These are phyloP conservation scores for Lasioglossum zephyrum DNA, from an alignment of 2,888 invertebrate species.

Conservation along the genomic window DNA sequence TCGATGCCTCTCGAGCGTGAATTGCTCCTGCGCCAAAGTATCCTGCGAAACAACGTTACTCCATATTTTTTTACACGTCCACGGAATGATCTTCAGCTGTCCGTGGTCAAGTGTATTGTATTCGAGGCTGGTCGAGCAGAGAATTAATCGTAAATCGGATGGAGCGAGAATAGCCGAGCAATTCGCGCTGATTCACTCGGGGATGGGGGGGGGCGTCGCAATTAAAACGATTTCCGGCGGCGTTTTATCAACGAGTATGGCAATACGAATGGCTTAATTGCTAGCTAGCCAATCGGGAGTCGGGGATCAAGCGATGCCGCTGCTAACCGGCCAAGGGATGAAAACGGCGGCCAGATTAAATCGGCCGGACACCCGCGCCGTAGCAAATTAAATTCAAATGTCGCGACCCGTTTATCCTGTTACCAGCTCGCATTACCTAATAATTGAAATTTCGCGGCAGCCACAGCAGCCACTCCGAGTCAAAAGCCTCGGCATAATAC, in stretches of 20 bases:
- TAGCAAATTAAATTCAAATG: slow-evolving; percentile 73
- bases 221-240: slow-evolving; percentile 50
- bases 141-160: slow-evolving; percentile 14
- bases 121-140: neutral
- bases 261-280: slow-evolving; percentile 39
- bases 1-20: neutral
- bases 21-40: neutral
- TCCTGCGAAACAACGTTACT: neutral
- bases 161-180: neutral
- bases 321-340: slow-evolving; percentile 7
- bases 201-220: neutral
- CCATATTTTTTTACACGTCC: neutral
- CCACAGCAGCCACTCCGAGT: neutral
- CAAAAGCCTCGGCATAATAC: slow-evolving; percentile 34
- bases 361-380: slow-evolving; percentile 42
- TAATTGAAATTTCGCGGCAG: slow-evolving; percentile 66
- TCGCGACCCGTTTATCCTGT: slow-evolving; percentile 64
- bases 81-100: neutral
- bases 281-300: slow-evolving; percentile 13
- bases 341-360: slow-evolving; percentile 51
- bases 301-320: slow-evolving; percentile 8
- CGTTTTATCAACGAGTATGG: slow-evolving; percentile 50
- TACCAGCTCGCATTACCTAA: slow-evolving; percentile 56
- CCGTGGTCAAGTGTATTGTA: neutral
- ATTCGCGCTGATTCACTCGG: slow-evolving; percentile 15